Evolutionary conservation across 2,113 vertebrate species (phyloP).

Genomic region (Pseudois nayaur): DNA sequence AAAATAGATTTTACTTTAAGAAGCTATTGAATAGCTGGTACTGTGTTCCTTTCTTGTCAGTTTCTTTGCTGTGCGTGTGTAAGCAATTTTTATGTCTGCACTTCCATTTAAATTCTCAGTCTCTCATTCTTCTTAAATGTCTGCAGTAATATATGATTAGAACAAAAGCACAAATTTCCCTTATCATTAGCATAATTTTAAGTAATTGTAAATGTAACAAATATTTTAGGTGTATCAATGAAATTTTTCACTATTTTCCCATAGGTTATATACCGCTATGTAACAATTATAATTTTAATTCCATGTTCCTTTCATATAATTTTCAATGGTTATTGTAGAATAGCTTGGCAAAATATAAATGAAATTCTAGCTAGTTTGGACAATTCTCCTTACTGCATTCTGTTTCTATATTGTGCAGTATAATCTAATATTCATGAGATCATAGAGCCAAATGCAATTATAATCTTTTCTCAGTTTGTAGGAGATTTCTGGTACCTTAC

Average conservation of each 20-base stretch:
- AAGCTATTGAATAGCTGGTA: not conserved
- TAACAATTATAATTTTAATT: slow-evolving; percentile 55
- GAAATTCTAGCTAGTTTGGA: slow-evolving; percentile 54
- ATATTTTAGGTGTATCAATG: slow-evolving; percentile 21
- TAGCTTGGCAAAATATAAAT: slow-evolving; percentile 53
- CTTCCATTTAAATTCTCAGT: not conserved
- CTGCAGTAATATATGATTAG: not conserved
- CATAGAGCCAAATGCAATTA: slow-evolving; percentile 47
- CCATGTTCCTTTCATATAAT: slow-evolving; percentile 49
- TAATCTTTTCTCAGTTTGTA: not conserved
- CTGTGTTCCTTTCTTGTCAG: not conserved
- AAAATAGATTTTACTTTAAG: not conserved
- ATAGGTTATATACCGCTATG: not conserved
- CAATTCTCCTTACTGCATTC: slow-evolving; percentile 49
- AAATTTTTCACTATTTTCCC: slow-evolving; percentile 5
- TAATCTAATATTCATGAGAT: slow-evolving; percentile 50
- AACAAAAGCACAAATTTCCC: not conserved
- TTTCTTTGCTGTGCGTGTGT: not conserved
- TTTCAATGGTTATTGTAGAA: slow-evolving; percentile 48
- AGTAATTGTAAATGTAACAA: not conserved
- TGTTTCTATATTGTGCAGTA: slow-evolving; percentile 16
- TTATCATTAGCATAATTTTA: not conserved
- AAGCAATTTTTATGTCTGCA: not conserved
- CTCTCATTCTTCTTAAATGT: not conserved
- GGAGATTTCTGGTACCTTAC: slow-evolving; percentile 25